These are phyloP conservation scores for Oligia fasciuncula DNA, from an alignment of 2,888 invertebrate genomes.

Conservation along the genomic window DNA sequence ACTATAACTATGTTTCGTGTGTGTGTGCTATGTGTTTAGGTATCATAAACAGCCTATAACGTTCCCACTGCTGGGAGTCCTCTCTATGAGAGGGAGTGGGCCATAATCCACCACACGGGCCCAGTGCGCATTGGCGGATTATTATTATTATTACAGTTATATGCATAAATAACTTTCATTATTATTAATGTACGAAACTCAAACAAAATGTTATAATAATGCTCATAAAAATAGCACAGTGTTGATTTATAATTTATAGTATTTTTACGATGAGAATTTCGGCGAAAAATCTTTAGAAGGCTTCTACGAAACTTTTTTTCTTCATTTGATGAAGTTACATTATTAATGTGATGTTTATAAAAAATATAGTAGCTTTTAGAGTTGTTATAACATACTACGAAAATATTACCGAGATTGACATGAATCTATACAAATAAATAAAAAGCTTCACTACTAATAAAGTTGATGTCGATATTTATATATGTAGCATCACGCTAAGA, in stretches of 20 bases:
- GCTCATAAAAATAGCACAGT: conserved; percentile 43
- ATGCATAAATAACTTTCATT: conserved; percentile 10
- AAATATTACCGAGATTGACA: not conserved
- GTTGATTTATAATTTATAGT: conserved; percentile 46
- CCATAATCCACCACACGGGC: not conserved
- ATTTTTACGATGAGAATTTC: conserved; percentile 41
- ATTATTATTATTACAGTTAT: not conserved
- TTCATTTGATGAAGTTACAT: conserved; percentile 11
- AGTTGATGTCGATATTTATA: too few relatives aligned
- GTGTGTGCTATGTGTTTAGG: not conserved
- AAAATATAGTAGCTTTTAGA: not conserved
- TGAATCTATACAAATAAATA: too few relatives aligned
- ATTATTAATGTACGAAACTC: conserved; percentile 33
- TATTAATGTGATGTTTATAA: conserved; percentile 37
- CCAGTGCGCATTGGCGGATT: not conserved
- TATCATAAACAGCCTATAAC: not conserved
- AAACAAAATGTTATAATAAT: conserved; percentile 50
- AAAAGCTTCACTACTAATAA: too few relatives aligned
- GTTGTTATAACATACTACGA: not conserved
- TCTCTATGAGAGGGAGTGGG: not conserved
- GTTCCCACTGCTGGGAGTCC: not conserved
- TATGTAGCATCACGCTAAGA: too few relatives aligned
- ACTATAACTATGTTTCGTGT: not conserved
- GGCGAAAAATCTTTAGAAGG: conserved; percentile 14
- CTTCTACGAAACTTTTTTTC: conserved; percentile 16